Conservation (phyloP, 2,113 vertebrate genomes). For the Rhea pennata region DNA sequence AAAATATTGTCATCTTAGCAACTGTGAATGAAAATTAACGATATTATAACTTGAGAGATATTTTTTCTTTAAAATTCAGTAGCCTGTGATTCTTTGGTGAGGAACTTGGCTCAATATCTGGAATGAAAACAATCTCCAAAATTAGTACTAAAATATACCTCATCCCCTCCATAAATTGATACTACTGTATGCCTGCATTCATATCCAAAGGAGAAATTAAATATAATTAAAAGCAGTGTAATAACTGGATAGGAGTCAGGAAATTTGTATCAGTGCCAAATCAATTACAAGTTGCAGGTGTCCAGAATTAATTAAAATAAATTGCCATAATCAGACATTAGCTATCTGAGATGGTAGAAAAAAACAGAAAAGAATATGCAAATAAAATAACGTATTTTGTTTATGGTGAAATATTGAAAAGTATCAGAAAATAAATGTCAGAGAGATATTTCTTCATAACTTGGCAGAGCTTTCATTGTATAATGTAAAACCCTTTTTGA, state of each 20-base stretch:
- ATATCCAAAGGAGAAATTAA: not conserved
- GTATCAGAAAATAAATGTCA: not conserved
- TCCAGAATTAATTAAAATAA: slow-evolving; percentile 61
- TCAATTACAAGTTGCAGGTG: slow-evolving; percentile 61
- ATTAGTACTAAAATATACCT: not conserved
- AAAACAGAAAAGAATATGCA: not conserved
- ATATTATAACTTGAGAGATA: not conserved
- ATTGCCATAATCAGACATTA: slow-evolving; percentile 39
- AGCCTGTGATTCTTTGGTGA: not conserved
- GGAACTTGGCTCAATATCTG: not conserved
- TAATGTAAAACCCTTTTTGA: not conserved
- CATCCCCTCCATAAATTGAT: not conserved
- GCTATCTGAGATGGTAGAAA: not conserved
- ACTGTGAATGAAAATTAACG: not conserved
- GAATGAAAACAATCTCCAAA: not conserved
- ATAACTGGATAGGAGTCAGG: not conserved
- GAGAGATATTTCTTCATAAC: not conserved
- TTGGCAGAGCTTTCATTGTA: not conserved
- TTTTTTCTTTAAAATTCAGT: not conserved
- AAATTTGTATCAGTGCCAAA: slow-evolving; percentile 55
- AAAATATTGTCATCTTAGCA: not conserved
- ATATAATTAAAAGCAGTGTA: not conserved
- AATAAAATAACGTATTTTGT: not conserved
- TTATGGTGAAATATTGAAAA: not conserved
- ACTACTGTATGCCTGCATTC: not conserved